Evolutionary conservation across 2,797 vertebrate species (phyloP), one percentile per base, ranked within the genome.

Genomic region (Tympanoctomys barrerae): DNA sequence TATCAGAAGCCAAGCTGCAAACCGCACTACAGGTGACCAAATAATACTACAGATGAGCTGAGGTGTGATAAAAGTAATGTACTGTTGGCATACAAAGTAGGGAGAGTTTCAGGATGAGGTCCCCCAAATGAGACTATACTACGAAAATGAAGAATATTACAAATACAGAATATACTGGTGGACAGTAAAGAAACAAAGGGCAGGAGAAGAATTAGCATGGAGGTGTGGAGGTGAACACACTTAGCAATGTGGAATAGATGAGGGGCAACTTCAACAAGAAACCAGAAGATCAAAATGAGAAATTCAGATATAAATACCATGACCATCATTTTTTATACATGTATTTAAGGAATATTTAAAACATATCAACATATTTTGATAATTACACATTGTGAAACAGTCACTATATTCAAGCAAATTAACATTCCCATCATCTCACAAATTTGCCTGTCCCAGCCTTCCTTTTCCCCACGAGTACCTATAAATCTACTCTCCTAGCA

Each of bases 241-340:
- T 64, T 78, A n/a, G 77, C 77, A 73, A 81, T 81, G 54, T 11
- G 89, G 21, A 8, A 59, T 57, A 80, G n/a, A 52, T 49, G 31
- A 57, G 57, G 31, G 2, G 36, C 62, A 90, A n/a, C 89, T 61
- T 75, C 59, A 46, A 62, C 49, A 89, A 93, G 61, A 92, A 88
- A 75, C 33, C 28, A 57, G 42, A 96, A 88, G 77, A 64, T 90
- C 66, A 68, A 93, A 49, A 85, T 78, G 70, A 94, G 26, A n/a
- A 96, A 36, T 87, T 82, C 46, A 81, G 5, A 57, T 57, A 77
- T 57, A 70, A 89, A 78, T 49, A 81, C 13, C 52, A 94, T 31
- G 83, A 79, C 80, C 80, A 70, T 54, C 36, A 36, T 80, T 46
- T 70, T 54, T 70, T 39, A 46, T 66, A 22, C 62, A 70, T 57